Evolutionary conservation across 2,888 invertebrate species (phyloP).

Genomic region (Stenotaenia linearis): DNA sequence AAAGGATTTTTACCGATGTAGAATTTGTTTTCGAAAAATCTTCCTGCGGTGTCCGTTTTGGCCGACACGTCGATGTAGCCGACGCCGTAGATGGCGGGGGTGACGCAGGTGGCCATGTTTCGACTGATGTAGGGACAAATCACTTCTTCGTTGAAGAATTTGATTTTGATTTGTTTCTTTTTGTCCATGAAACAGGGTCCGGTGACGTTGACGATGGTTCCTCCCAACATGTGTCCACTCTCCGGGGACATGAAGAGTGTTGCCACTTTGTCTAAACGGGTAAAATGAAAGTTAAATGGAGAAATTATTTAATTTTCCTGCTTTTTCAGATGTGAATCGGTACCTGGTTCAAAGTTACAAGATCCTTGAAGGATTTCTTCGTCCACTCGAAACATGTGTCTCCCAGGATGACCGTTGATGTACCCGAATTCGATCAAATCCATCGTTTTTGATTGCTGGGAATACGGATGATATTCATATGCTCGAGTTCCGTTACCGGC

Average conservation of each 20-base stretch:
- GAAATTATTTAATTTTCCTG: too few relatives aligned
- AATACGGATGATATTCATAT: constrained; percentile 83
- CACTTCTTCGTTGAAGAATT: constrained; percentile 34
- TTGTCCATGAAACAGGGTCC: constrained; percentile 73
- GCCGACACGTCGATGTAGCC: constrained; percentile 83
- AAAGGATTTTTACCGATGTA: constrained; percentile 69
- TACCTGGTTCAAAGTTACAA: constrained; percentile 55
- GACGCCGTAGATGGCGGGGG: constrained; percentile 77
- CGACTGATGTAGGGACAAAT: constrained; percentile 46
- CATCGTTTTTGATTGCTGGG: constrained; percentile 75
- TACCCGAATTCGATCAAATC: constrained; percentile 78
- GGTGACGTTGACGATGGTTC: constrained; percentile 91
- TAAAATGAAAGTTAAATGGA: too few relatives aligned
- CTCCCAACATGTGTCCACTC: constrained; percentile 95
- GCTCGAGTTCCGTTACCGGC: constrained; percentile 89
- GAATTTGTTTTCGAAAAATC: constrained; percentile 80
- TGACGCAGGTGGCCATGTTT: constrained; percentile 82
- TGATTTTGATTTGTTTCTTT: neutral
- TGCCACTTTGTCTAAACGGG: constrained; percentile 62
- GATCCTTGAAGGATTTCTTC: constrained; percentile 89
- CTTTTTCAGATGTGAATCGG: too few relatives aligned
- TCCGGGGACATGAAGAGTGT: constrained; percentile 83
- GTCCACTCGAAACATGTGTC: constrained; percentile 91
- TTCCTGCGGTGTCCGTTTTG: constrained; percentile 73
- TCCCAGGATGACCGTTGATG: constrained; percentile 79